Percentiles rank a stretch among this genome's conserved stretches.
Evolutionary conservation across 2,797 vertebrate species (phyloP).

Genomic region (Tapera naevia): DNA sequence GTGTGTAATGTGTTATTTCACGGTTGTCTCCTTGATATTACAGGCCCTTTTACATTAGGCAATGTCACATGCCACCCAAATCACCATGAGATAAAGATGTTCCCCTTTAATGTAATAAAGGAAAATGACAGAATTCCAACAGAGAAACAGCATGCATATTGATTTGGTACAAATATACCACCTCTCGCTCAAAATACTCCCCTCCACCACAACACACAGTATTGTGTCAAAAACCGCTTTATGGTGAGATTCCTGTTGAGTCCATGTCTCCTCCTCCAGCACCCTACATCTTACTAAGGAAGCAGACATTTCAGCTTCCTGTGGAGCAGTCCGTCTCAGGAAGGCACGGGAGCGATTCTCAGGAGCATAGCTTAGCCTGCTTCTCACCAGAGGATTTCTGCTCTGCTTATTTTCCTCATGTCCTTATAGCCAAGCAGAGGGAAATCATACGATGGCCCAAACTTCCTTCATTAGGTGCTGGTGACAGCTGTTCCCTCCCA

Average conservation of each 20-base stretch:
- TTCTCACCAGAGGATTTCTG: background rate
- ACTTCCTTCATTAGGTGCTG: background rate
- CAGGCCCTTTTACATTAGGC: conserved; percentile 33
- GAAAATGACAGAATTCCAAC: background rate
- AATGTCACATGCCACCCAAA: conserved; percentile 53
- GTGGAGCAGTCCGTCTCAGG: fast-evolving
- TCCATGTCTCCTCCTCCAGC: background rate
- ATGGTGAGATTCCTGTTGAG: fast-evolving
- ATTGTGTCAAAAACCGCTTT: background rate
- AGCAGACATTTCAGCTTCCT: background rate
- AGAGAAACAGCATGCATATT: background rate
- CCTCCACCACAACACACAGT: background rate
- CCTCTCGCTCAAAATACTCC: background rate
- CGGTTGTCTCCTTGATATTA: conserved; percentile 67
- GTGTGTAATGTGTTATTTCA: conserved; percentile 66
- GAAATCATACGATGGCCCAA: background rate
- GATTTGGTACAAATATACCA: conserved; percentile 3
- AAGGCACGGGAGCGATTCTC: background rate
- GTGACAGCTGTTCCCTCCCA: background rate
- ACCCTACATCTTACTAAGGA: background rate
- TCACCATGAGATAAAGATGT: conserved; percentile 62
- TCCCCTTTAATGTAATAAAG: conserved; percentile 58
- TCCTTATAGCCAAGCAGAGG: background rate
- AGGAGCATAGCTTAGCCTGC: background rate
- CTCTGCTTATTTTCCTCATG: background rate